phyloP scores from a whole-genome alignment of 2,888 invertebrate genomes.

The Drosophila infuscata region DNA sequence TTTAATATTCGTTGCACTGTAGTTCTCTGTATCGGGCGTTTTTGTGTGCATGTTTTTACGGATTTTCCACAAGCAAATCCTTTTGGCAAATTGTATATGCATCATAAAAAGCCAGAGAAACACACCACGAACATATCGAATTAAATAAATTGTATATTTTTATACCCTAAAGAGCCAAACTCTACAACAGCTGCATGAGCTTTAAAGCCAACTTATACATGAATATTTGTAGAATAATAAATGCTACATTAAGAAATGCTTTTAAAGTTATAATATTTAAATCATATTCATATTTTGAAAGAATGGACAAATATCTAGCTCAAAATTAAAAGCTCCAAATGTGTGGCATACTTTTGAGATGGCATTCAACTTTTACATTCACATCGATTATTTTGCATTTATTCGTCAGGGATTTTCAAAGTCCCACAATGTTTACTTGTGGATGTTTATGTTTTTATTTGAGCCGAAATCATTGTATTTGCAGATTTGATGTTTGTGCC shows the following conservation, averaged over 20 bases:
- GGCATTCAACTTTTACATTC: constrained; percentile 1
- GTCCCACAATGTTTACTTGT: constrained; percentile 11
- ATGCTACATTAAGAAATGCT: neutral
- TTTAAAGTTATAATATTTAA: neutral
- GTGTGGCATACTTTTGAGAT: constrained; percentile 46
- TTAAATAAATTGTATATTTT: constrained; percentile 62
- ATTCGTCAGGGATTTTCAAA: constrained; percentile 3
- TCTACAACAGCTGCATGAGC: constrained; percentile 4
- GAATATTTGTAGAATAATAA: neutral
- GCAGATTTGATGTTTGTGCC: constrained; percentile 54
- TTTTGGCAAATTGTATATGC: constrained; percentile 70
- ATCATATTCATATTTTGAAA: neutral
- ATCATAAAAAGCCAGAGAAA: constrained; percentile 52
- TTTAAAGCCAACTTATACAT: neutral
- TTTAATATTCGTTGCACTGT: constrained; percentile 7
- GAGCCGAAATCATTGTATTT: constrained; percentile 57
- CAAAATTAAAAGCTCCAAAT: constrained; percentile 4
- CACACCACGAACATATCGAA: constrained; percentile 48
- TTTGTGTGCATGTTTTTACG: constrained; percentile 47
- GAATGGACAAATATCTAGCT: neutral
- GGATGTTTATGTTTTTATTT: constrained; percentile 61
- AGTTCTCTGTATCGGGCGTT: constrained; percentile 33
- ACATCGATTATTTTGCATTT: neutral
- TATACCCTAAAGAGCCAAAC: constrained; percentile 29
- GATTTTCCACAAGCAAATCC: constrained; percentile 66